Evolutionary conservation across 2,797 vertebrate species (phyloP).

Genomic region (Bradypodion pumilum): DNA sequence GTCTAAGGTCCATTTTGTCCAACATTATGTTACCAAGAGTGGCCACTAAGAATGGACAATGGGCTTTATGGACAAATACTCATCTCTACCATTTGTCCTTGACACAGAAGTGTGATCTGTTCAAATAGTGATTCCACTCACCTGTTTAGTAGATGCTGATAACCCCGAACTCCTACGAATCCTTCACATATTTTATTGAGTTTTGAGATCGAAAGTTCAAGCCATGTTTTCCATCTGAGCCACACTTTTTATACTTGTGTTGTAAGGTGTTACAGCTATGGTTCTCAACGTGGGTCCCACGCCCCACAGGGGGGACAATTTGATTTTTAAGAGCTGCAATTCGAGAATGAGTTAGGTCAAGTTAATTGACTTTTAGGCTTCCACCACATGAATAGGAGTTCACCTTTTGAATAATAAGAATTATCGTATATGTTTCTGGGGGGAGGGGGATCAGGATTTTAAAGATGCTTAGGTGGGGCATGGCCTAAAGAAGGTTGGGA

Average conservation of each 20-base stretch:
- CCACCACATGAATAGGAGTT: too few species aligned
- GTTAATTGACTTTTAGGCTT: too few species aligned
- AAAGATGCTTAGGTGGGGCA: too few species aligned
- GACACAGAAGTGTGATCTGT: too few species aligned
- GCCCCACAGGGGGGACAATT: too few species aligned
- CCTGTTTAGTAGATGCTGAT: not conserved
- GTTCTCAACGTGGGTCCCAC: too few species aligned
- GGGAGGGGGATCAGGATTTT: too few species aligned
- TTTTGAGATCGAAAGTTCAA: not conserved
- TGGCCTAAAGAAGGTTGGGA: too few species aligned
- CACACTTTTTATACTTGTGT: not conserved
- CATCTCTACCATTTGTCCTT: not conserved
- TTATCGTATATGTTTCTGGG: too few species aligned
- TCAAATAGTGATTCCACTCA: constrained; percentile 4
- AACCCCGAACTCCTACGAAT: not conserved
- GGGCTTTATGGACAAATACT: not conserved
- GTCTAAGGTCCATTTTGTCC: not conserved
- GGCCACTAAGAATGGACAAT: not conserved
- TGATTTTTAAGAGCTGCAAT: too few species aligned
- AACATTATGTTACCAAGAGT: not conserved
- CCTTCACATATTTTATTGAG: not conserved
- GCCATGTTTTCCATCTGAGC: not conserved
- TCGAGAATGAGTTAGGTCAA: too few species aligned
- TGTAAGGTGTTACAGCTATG: not conserved
- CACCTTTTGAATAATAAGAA: too few species aligned